These are phyloP conservation scores for Phacellophora camtschatica DNA, from an alignment of 30 jellyfish, hydroid and myxozoan genomes.

Conservation along the genomic window DNA sequence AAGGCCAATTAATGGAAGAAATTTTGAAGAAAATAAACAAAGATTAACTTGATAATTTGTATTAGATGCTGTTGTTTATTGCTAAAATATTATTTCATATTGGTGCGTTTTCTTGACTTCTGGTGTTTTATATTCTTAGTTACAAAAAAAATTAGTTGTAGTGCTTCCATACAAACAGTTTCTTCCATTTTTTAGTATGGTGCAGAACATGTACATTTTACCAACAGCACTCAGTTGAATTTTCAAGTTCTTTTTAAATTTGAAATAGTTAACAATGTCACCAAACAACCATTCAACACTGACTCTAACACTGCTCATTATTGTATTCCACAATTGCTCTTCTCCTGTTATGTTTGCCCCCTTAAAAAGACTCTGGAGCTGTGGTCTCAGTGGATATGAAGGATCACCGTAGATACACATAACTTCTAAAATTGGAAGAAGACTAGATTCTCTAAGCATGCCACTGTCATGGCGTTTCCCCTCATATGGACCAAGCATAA, in stretches of 20 bases:
- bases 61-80: too few relatives aligned
- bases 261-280: conserved; percentile 41
- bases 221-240: too few relatives aligned
- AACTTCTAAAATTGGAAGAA: neutral
- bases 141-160: neutral
- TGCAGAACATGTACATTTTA: conserved; percentile 39
- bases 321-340: conserved; percentile 3
- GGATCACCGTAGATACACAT: conserved; percentile 63
- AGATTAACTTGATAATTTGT: too few relatives aligned
- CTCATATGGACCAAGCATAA: neutral
- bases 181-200: conserved; percentile 62
- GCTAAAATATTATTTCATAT: too few relatives aligned
- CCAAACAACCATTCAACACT: conserved; percentile 53
- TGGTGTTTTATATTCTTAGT: too few relatives aligned
- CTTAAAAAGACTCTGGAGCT: conserved; percentile 28
- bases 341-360: neutral
- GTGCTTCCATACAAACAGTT: conserved; percentile 7
- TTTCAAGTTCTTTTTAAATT: conserved; percentile 36
- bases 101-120: too few relatives aligned
- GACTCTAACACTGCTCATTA: conserved; percentile 25
- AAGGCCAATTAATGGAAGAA: neutral
- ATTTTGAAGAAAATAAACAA: neutral
- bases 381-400: conserved; percentile 38
- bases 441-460: neutral
- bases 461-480: conserved; percentile 21